Base-by-base conservation (phyloP, 1,140 invertebrate genomes). In the Drosophila melanica region DNA sequence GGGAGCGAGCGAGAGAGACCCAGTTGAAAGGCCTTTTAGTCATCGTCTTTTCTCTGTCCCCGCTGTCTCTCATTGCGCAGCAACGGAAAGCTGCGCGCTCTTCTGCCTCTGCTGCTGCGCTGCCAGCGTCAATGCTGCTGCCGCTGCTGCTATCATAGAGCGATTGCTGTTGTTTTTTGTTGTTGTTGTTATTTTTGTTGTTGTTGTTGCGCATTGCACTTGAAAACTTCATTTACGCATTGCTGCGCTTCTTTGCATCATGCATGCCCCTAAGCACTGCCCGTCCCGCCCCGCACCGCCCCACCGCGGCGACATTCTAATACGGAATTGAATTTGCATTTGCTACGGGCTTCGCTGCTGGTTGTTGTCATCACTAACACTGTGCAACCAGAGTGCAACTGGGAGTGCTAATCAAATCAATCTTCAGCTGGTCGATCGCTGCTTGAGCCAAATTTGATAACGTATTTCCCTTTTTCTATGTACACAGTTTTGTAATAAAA, bases 211-310 rank as follows among this genome's bases (percentile, higher is more conserved):
- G 81, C 82, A 81, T 42, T 85, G 81, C 81, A 85, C 81, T 85
- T 85, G 78, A 85, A 86, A 85, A 79, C 75, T 73, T 82, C 53
- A 87, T 84, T 68, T 70, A 79, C 80, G 84, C 82, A 79, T 68
- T 57, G 51, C 44, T 41, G 55, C 58, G 14, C 48, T 27, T 10
- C 45, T 23, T 30, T 12, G 12, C 47, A 4, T n/a, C 41, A 10
- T 18, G 37, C 12, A 7, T 11, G 11, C n/a, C 8, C 4, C 30
- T 12, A 35, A 9, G 33, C 33, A 35, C 33, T 16, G 3, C n/a
- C 27, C 27, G 14, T 8, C 27, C 37, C n/a, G 1, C 14, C 18
- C 33, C 18, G 37, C 55, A n/a, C 3, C 18, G 16, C 37, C 9
- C 27, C 39, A n/a, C n/a, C n/a, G n/a, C n/a, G n/a, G n/a, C n/a